Evolutionary conservation across 2,113 vertebrate species (phyloP).

Genomic region (Procavia capensis): DNA sequence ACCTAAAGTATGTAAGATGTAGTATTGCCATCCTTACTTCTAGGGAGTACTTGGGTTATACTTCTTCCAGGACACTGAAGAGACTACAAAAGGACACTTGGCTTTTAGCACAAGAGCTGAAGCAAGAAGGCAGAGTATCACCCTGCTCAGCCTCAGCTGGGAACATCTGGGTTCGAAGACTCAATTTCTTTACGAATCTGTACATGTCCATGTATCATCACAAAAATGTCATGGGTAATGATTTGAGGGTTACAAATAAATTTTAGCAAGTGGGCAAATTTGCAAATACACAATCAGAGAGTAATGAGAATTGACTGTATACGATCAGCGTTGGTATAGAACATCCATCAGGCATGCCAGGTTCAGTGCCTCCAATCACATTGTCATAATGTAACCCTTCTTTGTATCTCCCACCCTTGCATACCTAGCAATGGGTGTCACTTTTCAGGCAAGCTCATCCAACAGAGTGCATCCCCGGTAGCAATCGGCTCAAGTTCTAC

Average conservation of each 20-base stretch:
- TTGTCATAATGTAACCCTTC: background rate
- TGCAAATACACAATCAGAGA: too few relatives aligned
- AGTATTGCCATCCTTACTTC: too few relatives aligned
- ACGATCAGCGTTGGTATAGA: background rate
- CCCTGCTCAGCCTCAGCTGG: too few relatives aligned
- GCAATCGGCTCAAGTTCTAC: background rate
- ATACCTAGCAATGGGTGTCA: background rate
- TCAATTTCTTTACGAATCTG: background rate
- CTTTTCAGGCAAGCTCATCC: background rate
- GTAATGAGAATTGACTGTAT: too few relatives aligned
- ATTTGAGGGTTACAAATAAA: background rate
- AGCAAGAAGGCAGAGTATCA: too few relatives aligned
- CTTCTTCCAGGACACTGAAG: too few relatives aligned
- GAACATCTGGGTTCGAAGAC: background rate
- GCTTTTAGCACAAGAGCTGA: too few relatives aligned
- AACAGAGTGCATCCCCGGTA: background rate
- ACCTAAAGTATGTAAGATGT: too few relatives aligned
- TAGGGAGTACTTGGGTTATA: too few relatives aligned
- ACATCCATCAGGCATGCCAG: background rate
- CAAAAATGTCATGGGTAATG: background rate
- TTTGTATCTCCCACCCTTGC: background rate
- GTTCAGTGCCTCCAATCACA: background rate
- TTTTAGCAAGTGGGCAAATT: background rate
- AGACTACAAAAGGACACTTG: too few relatives aligned
- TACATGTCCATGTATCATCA: background rate